Evolutionary conservation across 2,888 invertebrate genomes (phyloP), one percentile per base, ranked within the genome.

Genomic region (Diabrotica balteata): DNA sequence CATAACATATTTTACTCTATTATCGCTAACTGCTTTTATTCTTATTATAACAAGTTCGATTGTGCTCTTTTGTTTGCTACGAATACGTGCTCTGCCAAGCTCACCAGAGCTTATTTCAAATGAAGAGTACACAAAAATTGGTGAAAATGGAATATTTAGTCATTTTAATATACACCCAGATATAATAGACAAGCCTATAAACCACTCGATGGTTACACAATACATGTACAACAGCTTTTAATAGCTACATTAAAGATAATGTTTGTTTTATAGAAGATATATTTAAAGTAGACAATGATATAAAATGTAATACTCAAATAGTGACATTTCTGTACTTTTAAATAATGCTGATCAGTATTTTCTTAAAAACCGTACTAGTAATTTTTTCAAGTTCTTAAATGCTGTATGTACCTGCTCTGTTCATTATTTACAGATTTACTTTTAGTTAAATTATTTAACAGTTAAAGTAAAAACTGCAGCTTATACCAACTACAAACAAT

Each of bases 341-440:
- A 52, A 22, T 9, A 52, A 32, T 10, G 4, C 45, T 8, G 44
- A 59, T 9, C 43, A 22, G 17, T 42, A 49, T 42, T 47, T 54
- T 6, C 43, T 46, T 7, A 17, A 59, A 32, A 32, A 32, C 32
- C 32, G 32, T 4, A 32, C 32, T 32, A 32, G 4, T 32, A 32
- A 32, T 32, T 32, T 32, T 32, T 4, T 32, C 32, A 32, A 32
- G 32, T 32, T 32, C 44, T 61, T 69, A 11, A 66, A 66, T 59
- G 78, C 9, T 65, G 68, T 53, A 61, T 77, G 7, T 75, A 77
- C 11, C 68, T 75, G n/a, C 72, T 78, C 8, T 74, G 75, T 49
- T 77, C 76, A 7, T 52, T 79, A 5, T 63, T 78, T 53, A 76
- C 77, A 67, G 78, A 79, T 66, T 59, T 79, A 9, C 78, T 77